Conservation (phyloP, 2,113 vertebrate species). For the Collichthys lucidus region DNA sequence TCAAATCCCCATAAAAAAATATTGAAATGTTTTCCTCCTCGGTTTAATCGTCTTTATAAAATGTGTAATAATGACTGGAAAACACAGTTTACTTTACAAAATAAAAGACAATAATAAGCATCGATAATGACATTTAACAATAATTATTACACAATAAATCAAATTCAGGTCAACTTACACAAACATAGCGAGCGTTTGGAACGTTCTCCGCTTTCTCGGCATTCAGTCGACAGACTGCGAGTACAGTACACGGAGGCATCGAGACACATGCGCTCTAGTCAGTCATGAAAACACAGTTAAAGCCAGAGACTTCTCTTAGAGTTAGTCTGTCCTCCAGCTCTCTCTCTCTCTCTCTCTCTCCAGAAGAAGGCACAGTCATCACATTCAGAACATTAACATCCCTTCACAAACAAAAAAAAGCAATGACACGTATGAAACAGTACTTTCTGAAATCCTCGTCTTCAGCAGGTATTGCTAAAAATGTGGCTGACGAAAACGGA, state of each 20-base stretch:
- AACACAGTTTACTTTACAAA: conserved; percentile 80
- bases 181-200: conserved; percentile 73
- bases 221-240: conserved; percentile 43
- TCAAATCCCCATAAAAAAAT: conserved; percentile 90
- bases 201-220: conserved; percentile 40
- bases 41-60: conserved; percentile 81
- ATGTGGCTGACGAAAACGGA: conserved; percentile 32
- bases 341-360: conserved; percentile 44
- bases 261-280: conserved; percentile 67
- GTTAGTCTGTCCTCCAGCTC: conserved; percentile 54
- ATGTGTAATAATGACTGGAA: conserved; percentile 77
- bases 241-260: conserved; percentile 68
- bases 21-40: conserved; percentile 78
- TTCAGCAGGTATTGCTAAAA: conserved; percentile 58
- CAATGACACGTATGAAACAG: conserved; percentile 30
- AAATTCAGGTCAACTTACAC: conserved; percentile 69
- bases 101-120: conserved; percentile 72
- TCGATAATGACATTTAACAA: conserved; percentile 61
- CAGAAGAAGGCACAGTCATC: conserved; percentile 70
- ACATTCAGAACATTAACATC: conserved; percentile 55
- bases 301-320: conserved; percentile 52
- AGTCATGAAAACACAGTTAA: conserved; percentile 47
- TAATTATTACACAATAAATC: conserved; percentile 64
- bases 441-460: not conserved
- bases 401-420: conserved; percentile 43